Evolutionary conservation across 1,140 invertebrate species (phyloP), one percentile per base, ranked within the genome.

Genomic region (Euborellia annulipes): DNA sequence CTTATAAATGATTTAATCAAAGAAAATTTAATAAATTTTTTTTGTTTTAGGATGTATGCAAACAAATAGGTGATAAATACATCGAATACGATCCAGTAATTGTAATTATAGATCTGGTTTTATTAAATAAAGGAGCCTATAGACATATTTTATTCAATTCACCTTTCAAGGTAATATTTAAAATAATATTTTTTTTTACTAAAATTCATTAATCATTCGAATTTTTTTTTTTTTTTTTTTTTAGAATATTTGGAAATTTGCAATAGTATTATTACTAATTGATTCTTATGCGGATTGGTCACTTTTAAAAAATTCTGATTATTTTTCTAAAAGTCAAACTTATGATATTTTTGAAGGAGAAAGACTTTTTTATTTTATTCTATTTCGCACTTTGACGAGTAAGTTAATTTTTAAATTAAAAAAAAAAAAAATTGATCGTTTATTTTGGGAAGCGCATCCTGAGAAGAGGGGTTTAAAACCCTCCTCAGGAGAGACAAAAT

Each of bases 31-130:
- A n/a, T n/a, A 38, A 32, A 9, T 2, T 23, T 16, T 30, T 17
- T 42, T 53, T 56, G 46, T 72, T 76, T 57, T 58, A 87, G 85
- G 68, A 70, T 18, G 66, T 69, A 43, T 91, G 87, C 55, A 71
- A 75, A 11, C 62, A 72, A 47, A 59, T 80, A 18, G 82, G 84
- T 13, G 88, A 91, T 55, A 89, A 89, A 58, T 92, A 91, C 53
- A 78, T 90, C 45, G 87, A 92, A 62, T 88, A 84, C 63, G 88
- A 91, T 58, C 70, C 76, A 18, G 76, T 86, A 3, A 79, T 89
- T 50, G 77, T 90, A 0, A 71, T 87, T 47, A 78, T 91, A 50
- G 85, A 90, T 64, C 62, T 86, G 3, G 67, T 91, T 8, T 57
- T 92, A 7, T 67, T 90, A 39, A 82, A 85, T 37, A 75, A 71